Conservation (phyloP, 2,888 invertebrate species). For the Caenorhabditis doughertyi region DNA sequence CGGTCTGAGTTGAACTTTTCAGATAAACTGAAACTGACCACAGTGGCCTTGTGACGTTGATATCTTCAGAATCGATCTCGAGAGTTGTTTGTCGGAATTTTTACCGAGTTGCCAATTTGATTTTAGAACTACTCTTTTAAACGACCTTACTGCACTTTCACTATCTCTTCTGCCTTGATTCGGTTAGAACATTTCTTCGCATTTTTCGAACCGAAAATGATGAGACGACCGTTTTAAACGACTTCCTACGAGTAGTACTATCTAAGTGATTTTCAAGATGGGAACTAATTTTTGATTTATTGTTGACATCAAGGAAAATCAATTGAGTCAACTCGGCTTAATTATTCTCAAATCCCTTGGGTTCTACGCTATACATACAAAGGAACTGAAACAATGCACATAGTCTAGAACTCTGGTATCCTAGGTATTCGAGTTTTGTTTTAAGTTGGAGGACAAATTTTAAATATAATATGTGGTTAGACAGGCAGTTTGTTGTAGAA, state of each 20-base stretch:
- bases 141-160: conserved; percentile 42
- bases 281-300: neutral
- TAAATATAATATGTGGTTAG: too few species aligned
- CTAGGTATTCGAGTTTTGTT: too few species aligned
- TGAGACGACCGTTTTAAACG: conserved; percentile 5
- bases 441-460: too few species aligned
- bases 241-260: neutral
- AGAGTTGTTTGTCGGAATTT: neutral
- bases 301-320: too few species aligned
- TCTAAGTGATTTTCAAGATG: neutral
- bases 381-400: too few species aligned
- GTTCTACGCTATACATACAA: too few species aligned
- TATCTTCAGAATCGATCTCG: neutral
- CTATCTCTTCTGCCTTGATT: conserved; percentile 18
- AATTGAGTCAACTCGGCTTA: too few species aligned
- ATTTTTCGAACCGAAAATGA: neutral
- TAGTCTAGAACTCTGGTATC: too few species aligned
- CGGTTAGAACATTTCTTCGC: conserved; percentile 17
- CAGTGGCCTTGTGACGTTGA: conserved; percentile 5
- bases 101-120: neutral
- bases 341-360: too few species aligned
- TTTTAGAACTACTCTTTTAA: conserved; percentile 5
- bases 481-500: too few species aligned
- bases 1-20: conserved; percentile 10
- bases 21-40: conserved; percentile 6